phyloP scores from a whole-genome alignment of 2,888 invertebrate genomes.

The Hyposoter dolosus region DNA sequence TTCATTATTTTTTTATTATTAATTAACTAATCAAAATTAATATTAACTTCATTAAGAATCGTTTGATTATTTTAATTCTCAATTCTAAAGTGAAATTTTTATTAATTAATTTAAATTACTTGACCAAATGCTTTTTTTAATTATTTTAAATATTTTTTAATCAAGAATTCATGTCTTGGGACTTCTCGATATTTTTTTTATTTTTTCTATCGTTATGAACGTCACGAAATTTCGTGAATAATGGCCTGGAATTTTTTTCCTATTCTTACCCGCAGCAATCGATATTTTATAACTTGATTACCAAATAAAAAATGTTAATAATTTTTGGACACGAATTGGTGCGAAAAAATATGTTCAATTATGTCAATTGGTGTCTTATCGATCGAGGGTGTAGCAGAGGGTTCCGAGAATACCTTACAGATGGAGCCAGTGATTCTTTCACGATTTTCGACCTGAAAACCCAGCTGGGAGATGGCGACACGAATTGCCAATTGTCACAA shows the following conservation, averaged over 20 bases:
- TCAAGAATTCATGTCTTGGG: neutral
- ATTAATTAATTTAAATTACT: neutral
- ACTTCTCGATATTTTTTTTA: neutral
- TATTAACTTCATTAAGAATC: neutral
- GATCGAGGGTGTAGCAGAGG: constrained; percentile 11
- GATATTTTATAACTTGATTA: neutral
- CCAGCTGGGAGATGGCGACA: neutral
- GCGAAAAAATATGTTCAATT: no score
- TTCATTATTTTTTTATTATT: neutral
- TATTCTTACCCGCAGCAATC: neutral
- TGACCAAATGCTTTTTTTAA: neutral
- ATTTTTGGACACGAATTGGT: no score
- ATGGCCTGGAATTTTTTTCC: neutral
- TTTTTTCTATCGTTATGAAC: neutral
- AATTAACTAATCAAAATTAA: neutral
- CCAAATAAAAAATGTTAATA: neutral
- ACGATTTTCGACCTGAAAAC: neutral
- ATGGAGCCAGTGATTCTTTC: constrained; percentile 65
- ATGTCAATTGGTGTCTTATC: constrained; percentile 2
- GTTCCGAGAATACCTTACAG: constrained; percentile 52
- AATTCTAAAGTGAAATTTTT: neutral
- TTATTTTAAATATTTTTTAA: neutral
- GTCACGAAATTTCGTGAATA: neutral
- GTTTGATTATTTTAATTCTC: neutral
- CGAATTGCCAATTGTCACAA: neutral